Conservation (phyloP, 1,140 invertebrate species). For the Bombus superbus region DNA sequence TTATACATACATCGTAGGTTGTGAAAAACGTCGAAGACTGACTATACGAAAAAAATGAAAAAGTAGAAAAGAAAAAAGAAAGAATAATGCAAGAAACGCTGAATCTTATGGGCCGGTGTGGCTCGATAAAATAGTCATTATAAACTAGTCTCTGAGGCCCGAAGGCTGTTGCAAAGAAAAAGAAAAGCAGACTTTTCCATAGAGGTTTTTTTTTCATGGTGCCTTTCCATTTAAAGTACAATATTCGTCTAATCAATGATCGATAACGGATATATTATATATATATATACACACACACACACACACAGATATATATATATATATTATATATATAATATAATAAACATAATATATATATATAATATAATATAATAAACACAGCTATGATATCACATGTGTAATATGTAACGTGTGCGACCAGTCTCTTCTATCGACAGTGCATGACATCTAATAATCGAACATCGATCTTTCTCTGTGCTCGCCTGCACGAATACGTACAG, state of each 20-base stretch:
- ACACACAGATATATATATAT: not conserved
- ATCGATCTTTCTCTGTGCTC: slow-evolving; percentile 28
- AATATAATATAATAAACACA: slow-evolving; percentile 39
- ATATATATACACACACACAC: not conserved
- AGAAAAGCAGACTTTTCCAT: slow-evolving; percentile 33
- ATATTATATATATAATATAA: too few relatives aligned
- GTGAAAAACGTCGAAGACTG: slow-evolving; percentile 80
- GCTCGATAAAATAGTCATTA: slow-evolving; percentile 79
- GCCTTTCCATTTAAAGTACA: slow-evolving; percentile 76
- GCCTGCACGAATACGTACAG: not conserved
- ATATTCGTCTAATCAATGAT: slow-evolving; percentile 49
- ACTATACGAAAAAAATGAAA: slow-evolving; percentile 56
- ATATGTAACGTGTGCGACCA: slow-evolving; percentile 33
- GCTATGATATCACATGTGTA: slow-evolving; percentile 17
- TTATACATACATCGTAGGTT: slow-evolving; percentile 66
- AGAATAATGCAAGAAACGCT: slow-evolving; percentile 1
- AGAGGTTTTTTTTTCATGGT: slow-evolving; percentile 73
- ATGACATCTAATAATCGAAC: slow-evolving; percentile 38
- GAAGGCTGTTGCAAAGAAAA: slow-evolving; percentile 67
- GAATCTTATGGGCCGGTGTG: slow-evolving; percentile 70
- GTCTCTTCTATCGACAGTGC: slow-evolving; percentile 36
- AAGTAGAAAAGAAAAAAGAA: not conserved
- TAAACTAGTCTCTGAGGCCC: slow-evolving; percentile 81
- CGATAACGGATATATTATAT: slow-evolving; percentile 23
- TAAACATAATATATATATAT: not conserved